Conservation (phyloP, 2,797 vertebrate species). For the Falco berigora region DNA sequence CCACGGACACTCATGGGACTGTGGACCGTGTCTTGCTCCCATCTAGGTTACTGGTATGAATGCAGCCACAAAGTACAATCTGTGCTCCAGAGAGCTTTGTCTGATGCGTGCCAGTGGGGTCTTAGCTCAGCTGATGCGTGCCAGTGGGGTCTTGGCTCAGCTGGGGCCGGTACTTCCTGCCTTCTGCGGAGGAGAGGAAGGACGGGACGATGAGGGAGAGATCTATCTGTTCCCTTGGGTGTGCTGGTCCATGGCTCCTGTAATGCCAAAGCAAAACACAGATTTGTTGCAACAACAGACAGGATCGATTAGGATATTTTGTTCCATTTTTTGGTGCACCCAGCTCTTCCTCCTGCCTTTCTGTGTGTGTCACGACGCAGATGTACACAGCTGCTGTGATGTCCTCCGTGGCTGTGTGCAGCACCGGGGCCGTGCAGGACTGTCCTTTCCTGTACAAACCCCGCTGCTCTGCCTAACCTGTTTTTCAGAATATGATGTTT, state of each 20-base stretch:
- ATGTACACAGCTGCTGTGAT: neutral
- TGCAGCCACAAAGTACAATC: neutral
- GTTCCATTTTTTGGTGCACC: neutral
- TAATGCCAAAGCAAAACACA: neutral
- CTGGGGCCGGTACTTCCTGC: too few relatives aligned
- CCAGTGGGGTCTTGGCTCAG: neutral
- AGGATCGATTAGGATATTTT: neutral
- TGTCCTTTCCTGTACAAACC: neutral
- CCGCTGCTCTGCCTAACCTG: neutral
- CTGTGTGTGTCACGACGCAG: neutral
- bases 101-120: neutral
- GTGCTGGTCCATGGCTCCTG: neutral
- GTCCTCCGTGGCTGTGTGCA: neutral
- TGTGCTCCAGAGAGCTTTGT: neutral
- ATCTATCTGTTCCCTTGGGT: neutral
- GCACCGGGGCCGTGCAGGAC: neutral
- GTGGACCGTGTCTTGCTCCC: neutral
- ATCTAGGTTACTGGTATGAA: rapidly evolving
- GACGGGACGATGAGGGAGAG: neutral
- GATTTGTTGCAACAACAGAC: neutral
- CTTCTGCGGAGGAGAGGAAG: neutral
- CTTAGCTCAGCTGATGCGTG: neutral
- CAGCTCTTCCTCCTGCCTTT: neutral
- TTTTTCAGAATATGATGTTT: neutral
- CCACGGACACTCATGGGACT: neutral